Evolutionary conservation across 1,140 invertebrate genomes (phyloP).

Genomic region (Monochamus saltuarius): DNA sequence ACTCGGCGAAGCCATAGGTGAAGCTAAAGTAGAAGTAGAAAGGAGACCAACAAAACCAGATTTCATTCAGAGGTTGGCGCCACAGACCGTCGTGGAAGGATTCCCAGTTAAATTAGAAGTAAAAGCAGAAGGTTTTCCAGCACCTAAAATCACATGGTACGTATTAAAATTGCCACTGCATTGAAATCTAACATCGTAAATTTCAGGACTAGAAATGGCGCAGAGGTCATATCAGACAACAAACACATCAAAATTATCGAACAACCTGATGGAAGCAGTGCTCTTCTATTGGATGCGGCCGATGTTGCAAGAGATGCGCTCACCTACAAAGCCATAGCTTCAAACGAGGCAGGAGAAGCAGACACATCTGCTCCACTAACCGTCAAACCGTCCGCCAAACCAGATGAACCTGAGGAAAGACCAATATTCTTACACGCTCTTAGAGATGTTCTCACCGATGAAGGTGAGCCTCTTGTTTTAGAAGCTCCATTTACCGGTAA

Average conservation of each 20-base stretch:
- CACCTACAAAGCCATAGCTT: constrained; percentile 72
- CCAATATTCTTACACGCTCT: constrained; percentile 75
- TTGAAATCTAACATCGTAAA: no score
- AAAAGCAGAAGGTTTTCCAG: constrained; percentile 72
- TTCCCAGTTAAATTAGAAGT: constrained; percentile 79
- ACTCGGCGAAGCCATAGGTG: constrained; percentile 67
- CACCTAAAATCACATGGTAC: constrained; percentile 73
- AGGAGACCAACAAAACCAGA: constrained; percentile 70
- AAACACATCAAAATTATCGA: constrained; percentile 65
- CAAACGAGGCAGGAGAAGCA: constrained; percentile 72
- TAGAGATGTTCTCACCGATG: constrained; percentile 72
- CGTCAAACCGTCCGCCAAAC: constrained; percentile 56
- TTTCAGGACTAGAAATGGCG: constrained; percentile 67
- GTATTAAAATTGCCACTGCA: neutral
- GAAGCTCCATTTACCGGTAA: constrained; percentile 77
- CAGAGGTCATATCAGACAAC: constrained; percentile 73
- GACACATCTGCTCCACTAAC: constrained; percentile 68
- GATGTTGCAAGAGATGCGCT: constrained; percentile 67
- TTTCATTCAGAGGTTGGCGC: constrained; percentile 69
- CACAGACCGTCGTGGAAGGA: constrained; percentile 76
- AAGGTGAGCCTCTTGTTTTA: constrained; percentile 69
- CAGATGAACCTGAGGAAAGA: constrained; percentile 66
- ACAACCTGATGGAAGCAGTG: constrained; percentile 68
- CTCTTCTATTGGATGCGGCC: constrained; percentile 63
- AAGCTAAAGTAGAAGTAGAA: constrained; percentile 66